A percentile compares a stretch with the other conserved stretches of the same genome.
phyloP scores from a whole-genome alignment of 2,888 invertebrate genomes.

The Sceliomorpha sp. region DNA sequence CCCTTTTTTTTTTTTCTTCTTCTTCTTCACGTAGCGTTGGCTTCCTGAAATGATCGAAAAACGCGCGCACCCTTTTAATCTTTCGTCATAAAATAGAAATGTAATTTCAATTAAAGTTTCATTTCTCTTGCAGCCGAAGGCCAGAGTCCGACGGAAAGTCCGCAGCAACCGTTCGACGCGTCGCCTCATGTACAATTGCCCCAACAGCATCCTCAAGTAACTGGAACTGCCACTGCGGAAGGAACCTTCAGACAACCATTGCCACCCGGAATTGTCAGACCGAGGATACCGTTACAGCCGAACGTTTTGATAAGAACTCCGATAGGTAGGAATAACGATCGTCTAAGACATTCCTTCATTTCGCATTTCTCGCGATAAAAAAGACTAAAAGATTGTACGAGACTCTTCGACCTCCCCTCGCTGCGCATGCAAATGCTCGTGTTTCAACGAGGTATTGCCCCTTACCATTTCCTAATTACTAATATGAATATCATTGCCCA shows the following conservation, averaged over 20 bases:
- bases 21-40: too few species aligned
- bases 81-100: too few species aligned
- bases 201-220: constrained; percentile 68
- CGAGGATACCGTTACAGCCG: constrained; percentile 80
- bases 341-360: too few species aligned
- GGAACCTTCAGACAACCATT: constrained; percentile 87
- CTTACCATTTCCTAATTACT: too few species aligned
- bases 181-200: constrained; percentile 66
- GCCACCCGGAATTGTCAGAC: constrained; percentile 83
- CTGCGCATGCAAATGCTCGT: too few species aligned
- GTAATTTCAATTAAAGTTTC: not conserved
- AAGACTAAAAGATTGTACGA: too few species aligned
- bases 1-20: too few species aligned
- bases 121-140: constrained; percentile 60
- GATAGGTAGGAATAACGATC: constrained; percentile 71
- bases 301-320: constrained; percentile 74
- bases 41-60: too few species aligned
- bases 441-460: too few species aligned
- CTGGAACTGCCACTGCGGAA: constrained; percentile 79
- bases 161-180: constrained; percentile 70
- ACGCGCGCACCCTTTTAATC: too few species aligned
- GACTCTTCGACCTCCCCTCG: too few species aligned
- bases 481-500: constrained; percentile 47
- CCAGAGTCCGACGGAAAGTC: constrained; percentile 64
- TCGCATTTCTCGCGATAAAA: too few species aligned